A percentile compares a stretch with the other conserved stretches of the same genome.
phyloP scores from a whole-genome alignment of 2,888 invertebrate species.

The Malthinus flaveolus region DNA sequence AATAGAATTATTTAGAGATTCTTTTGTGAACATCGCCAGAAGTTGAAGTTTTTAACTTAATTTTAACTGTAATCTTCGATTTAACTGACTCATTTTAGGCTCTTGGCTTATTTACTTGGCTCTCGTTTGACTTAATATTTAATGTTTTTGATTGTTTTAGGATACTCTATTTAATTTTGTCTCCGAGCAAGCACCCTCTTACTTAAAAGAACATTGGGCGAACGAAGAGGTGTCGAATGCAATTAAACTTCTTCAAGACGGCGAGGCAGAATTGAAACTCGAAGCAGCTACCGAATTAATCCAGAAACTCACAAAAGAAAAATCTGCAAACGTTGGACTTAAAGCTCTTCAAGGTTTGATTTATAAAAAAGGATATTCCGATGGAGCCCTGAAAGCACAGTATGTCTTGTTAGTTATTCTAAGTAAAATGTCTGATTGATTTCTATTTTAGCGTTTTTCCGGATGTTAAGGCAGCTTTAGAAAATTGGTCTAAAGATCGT shows the following conservation, averaged over 20 bases:
- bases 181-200: slow-evolving; percentile 70
- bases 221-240: slow-evolving; percentile 67
- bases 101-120: too few species aligned
- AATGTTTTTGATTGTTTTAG: slow-evolving; percentile 49
- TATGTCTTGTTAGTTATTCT: slow-evolving; percentile 60
- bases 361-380: slow-evolving; percentile 83
- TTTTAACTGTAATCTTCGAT: too few species aligned
- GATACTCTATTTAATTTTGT: slow-evolving; percentile 80
- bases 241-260: slow-evolving; percentile 65
- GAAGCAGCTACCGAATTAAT: slow-evolving; percentile 72
- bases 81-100: too few species aligned
- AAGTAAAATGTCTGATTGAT: too few species aligned
- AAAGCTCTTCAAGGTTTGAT: slow-evolving; percentile 91
- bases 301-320: slow-evolving; percentile 78
- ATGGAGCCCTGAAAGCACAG: slow-evolving; percentile 83
- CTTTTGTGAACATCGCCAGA: too few species aligned
- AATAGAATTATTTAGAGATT: too few species aligned
- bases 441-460: slow-evolving; percentile 74
- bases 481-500: slow-evolving; percentile 70
- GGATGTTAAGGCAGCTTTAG: slow-evolving; percentile 78
- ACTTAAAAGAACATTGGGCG: slow-evolving; percentile 73
- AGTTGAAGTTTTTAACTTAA: too few species aligned
- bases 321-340: slow-evolving; percentile 77
- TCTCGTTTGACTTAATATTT: too few species aligned
- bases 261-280: slow-evolving; percentile 40